Conservation (phyloP, 2,113 vertebrate genomes). For the Amphilophus citrinellus region DNA sequence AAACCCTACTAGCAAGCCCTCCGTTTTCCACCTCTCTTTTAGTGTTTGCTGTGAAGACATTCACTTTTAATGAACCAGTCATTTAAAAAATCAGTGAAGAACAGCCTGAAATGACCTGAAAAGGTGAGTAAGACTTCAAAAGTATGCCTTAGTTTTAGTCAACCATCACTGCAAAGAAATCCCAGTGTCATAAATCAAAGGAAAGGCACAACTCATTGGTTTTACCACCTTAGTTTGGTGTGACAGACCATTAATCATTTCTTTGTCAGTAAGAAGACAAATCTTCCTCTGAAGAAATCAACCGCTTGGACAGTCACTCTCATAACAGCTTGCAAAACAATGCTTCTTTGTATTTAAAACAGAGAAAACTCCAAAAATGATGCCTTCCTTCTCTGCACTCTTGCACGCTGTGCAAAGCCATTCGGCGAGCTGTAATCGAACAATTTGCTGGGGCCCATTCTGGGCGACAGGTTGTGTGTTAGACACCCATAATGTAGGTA, state of each 20-base stretch:
- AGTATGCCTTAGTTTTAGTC: neutral
- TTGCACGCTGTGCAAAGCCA: neutral
- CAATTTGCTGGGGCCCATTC: neutral
- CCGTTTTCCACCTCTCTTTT: neutral
- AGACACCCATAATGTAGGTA: neutral
- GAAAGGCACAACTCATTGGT: neutral
- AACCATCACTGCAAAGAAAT: neutral
- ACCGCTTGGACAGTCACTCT: neutral
- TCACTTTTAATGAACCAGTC: neutral
- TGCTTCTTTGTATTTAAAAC: accelerated
- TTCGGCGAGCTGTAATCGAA: too few relatives aligned
- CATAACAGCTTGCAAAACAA: neutral
- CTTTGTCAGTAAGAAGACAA: neutral
- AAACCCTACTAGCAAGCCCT: neutral
- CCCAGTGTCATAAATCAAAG: neutral
- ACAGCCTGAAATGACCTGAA: neutral
- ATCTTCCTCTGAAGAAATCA: neutral
- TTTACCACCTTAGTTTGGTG: neutral
- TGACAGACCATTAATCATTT: neutral
- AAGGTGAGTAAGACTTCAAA: neutral
- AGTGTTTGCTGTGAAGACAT: neutral
- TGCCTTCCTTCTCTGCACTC: neutral
- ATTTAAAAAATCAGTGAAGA: neutral
- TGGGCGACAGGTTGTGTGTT: neutral
- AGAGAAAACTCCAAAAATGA: too few relatives aligned